phyloP scores from a whole-genome alignment of 2,888 invertebrate genomes.

The Apamea anceps region DNA sequence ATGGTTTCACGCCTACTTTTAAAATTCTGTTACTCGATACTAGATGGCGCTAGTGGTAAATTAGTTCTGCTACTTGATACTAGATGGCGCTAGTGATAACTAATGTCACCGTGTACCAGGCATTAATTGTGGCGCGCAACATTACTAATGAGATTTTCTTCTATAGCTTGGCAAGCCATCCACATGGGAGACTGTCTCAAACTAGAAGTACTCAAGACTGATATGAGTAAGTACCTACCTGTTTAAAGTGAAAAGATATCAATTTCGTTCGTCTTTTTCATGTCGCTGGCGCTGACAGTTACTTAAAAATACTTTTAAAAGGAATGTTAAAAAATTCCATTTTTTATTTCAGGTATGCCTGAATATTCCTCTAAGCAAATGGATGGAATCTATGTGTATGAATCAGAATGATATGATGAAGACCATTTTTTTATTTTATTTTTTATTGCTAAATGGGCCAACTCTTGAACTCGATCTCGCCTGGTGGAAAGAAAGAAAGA shows the following conservation, averaged over 20 bases:
- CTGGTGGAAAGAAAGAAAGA: background rate
- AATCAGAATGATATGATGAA: background rate
- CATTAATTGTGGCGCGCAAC: background rate
- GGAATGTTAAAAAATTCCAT: too few relatives aligned
- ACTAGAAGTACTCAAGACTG: fast-evolving
- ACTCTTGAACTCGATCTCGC: background rate
- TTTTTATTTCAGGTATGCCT: too few relatives aligned
- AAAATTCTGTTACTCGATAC: too few relatives aligned
- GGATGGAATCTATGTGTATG: too few relatives aligned
- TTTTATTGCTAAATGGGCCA: background rate
- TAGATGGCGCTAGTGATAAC: too few relatives aligned
- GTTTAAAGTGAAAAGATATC: background rate
- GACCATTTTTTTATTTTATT: background rate
- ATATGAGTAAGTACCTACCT: background rate
- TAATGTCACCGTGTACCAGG: too few relatives aligned
- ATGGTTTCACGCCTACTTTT: too few relatives aligned
- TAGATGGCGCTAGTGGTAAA: too few relatives aligned
- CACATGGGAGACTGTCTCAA: conserved; percentile 32
- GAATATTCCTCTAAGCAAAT: too few relatives aligned
- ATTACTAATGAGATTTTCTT: background rate
- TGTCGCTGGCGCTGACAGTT: too few relatives aligned
- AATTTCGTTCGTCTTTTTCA: background rate
- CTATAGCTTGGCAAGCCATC: conserved; percentile 17
- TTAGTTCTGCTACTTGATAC: too few relatives aligned
- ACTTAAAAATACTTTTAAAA: background rate